Conservation (phyloP, 2,113 vertebrate genomes). For the Cacatua alba region DNA sequence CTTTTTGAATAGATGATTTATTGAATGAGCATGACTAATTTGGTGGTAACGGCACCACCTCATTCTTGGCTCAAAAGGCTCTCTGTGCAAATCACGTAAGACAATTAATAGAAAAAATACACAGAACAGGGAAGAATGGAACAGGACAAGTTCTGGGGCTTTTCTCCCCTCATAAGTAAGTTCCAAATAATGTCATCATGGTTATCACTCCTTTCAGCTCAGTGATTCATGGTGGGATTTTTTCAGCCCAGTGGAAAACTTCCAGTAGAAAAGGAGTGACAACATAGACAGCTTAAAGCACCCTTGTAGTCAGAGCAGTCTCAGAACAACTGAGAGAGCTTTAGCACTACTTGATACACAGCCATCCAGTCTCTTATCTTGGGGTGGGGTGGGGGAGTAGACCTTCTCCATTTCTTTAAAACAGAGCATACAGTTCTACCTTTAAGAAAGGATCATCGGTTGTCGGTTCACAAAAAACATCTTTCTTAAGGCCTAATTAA, state of each 20-base stretch:
- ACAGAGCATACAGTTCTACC: not conserved
- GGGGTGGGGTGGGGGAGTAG: not conserved
- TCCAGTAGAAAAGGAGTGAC: not conserved
- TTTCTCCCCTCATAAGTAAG: not conserved
- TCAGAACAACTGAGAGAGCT: not conserved
- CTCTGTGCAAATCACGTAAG: not conserved
- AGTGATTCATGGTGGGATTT: not conserved
- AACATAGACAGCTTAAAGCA: not conserved
- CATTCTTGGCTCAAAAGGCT: not conserved
- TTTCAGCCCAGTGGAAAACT: not conserved
- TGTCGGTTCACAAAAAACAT: not conserved
- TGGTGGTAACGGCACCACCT: not conserved
- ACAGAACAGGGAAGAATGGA: not conserved
- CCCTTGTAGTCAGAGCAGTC: not conserved
- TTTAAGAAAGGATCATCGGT: not conserved
- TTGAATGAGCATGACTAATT: not conserved
- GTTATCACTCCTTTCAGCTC: not conserved
- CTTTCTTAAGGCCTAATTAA: not conserved
- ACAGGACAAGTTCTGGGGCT: not conserved
- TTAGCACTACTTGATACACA: not conserved
- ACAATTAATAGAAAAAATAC: not conserved
- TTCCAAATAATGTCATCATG: not conserved
- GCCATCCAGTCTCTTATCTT: not conserved
- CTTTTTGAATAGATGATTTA: rapidly evolving
- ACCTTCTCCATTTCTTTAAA: not conserved